These are phyloP conservation scores for Sitophilus oryzae DNA, from an alignment of 1,140 invertebrate genomes.

Conservation along the genomic window DNA sequence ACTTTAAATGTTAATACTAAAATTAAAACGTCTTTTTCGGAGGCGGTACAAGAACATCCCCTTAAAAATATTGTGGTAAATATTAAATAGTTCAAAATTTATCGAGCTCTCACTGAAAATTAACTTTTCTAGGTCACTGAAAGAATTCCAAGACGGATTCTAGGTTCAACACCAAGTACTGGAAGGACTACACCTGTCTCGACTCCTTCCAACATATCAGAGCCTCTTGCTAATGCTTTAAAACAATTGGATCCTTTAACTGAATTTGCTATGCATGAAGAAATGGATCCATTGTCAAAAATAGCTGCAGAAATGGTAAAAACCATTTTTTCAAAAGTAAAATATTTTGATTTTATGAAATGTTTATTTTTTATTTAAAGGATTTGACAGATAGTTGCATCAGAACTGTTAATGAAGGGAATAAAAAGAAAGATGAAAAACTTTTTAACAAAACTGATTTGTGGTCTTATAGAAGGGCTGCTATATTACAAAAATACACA, in stretches of 20 bases:
- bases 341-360: too few relatives aligned
- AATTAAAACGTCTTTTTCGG: neutral
- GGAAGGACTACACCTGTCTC: slow-evolving; percentile 48
- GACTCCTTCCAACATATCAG: slow-evolving; percentile 44
- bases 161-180: slow-evolving; percentile 48
- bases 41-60: neutral
- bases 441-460: slow-evolving; percentile 52
- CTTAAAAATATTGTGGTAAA: neutral
- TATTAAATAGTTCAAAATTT: neutral
- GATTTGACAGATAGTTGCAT: too few relatives aligned
- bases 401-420: slow-evolving; percentile 49
- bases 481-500: slow-evolving; percentile 81
- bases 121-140: slow-evolving; percentile 45
- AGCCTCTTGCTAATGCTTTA: slow-evolving; percentile 56
- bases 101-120: neutral
- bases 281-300: slow-evolving; percentile 60
- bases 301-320: slow-evolving; percentile 56
- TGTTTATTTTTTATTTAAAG: too few relatives aligned
- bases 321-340: neutral
- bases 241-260: slow-evolving; percentile 71
- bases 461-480: slow-evolving; percentile 65
- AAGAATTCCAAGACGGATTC: slow-evolving; percentile 44
- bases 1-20: neutral
- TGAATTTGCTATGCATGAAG: slow-evolving; percentile 57
- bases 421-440: slow-evolving; percentile 23